Base-by-base conservation (phyloP, 2,888 invertebrate species). In the Euphydryas editha region DNA sequence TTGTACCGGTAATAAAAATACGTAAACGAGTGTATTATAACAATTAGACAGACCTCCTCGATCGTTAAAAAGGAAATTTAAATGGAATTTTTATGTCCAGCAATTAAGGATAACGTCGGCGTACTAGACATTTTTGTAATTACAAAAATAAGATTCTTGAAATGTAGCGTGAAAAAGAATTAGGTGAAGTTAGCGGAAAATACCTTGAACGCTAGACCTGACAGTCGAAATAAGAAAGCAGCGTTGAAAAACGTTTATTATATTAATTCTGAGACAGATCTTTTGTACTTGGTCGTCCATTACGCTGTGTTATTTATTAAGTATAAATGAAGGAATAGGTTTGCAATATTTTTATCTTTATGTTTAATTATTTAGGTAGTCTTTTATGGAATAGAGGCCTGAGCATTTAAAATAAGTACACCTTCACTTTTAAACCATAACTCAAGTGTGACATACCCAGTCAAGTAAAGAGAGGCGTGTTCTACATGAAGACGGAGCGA, bases 21-120 rank as follows among this genome's bases (percentile, higher is more conserved):
- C 92, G 92, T 87, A 91, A 92, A 92, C 92, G 92, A 92, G 92
- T 92, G 87, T 92, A 92, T 92, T 92, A 92, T 92, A 78, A 90
- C 92, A 92, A 92, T 92, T 92, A 92, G 92, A 90, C 90, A 91
- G 90, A 88, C 90, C 88, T 88, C 90, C 88, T 81, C 79, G 89
- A 92, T 92, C 90, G 91, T 92, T 92, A 92, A 92, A 93, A 92
- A 87, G 93, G 90, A 93, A 93, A 93, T 92, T 93, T 92, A 90
- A 93, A 93, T 93, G 93, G 93, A 93, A 93, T 93, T 93, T 93
- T 93, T 93, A 93, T 92, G 92, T 92, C 87, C 90, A 90, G 90
- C 91, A 92, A 92, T 92, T 92, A 92, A 92, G 92, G 92, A 92
- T 91, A 92, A 92, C 88, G 92, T 90, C 86, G 90, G 84, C 87